phyloP scores from a whole-genome alignment of 2,113 vertebrate species.

The Toxostoma redivivum region DNA sequence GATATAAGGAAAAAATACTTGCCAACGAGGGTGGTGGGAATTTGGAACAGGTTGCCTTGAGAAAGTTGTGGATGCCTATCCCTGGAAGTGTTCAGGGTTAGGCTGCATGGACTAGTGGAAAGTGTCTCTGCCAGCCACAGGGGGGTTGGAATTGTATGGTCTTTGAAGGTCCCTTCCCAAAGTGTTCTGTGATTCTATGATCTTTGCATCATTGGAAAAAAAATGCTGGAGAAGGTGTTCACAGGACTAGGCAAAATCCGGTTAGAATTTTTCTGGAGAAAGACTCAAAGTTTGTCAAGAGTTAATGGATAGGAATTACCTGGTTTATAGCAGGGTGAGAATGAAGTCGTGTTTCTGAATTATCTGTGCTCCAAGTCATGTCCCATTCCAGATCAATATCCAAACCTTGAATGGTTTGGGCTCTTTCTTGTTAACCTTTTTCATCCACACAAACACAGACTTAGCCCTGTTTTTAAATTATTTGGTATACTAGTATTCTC shows the following conservation, averaged over 20 bases:
- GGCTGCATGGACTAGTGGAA: neutral
- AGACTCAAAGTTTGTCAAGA: neutral
- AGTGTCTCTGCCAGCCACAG: too few species aligned
- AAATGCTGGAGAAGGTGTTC: neutral
- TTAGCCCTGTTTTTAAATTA: neutral
- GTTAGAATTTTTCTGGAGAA: neutral
- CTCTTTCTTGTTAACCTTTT: neutral
- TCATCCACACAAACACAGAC: neutral
- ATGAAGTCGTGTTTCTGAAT: neutral
- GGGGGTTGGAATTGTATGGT: neutral
- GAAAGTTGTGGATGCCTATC: neutral
- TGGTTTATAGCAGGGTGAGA: neutral
- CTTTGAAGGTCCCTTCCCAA: neutral
- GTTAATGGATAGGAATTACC: neutral
- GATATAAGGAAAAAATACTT: neutral
- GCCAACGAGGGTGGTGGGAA: accelerated
- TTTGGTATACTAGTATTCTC: neutral
- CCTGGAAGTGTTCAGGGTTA: neutral
- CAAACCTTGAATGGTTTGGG: neutral
- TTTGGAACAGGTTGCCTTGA: neutral
- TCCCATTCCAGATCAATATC: neutral
- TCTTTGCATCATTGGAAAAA: neutral
- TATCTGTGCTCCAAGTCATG: accelerated
- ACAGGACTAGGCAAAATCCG: neutral
- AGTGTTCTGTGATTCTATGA: neutral